These are phyloP conservation scores for Eurytoma adleriae DNA, from an alignment of 2,888 invertebrate species.

Conservation along the genomic window DNA sequence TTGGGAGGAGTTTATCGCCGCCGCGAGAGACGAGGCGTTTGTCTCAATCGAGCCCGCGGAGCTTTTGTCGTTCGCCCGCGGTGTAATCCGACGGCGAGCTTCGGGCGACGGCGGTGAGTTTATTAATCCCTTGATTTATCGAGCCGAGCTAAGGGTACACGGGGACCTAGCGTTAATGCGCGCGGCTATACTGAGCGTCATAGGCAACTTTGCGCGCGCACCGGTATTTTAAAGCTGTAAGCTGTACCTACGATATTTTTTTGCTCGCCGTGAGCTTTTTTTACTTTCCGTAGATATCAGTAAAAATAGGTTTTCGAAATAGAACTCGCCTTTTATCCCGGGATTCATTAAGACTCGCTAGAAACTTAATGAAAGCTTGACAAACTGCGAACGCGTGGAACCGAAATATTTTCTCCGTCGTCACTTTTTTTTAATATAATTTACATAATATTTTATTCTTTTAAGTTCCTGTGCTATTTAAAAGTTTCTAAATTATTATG, in stretches of 20 bases:
- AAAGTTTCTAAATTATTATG: no score
- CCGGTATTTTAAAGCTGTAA: background rate
- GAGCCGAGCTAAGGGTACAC: no score
- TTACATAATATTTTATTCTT: no score
- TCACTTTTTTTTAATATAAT: no score
- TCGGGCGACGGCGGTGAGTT: no score
- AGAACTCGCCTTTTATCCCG: constrained; percentile 17
- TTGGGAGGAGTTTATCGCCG: constrained; percentile 31
- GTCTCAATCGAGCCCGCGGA: constrained; percentile 9
- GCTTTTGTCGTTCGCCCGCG: background rate
- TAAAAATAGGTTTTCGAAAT: constrained; percentile 45
- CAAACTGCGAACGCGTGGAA: background rate
- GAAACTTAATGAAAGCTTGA: constrained; percentile 16
- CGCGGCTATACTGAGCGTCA: no score
- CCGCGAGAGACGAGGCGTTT: constrained; percentile 32
- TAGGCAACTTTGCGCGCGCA: no score
- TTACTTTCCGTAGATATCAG: background rate
- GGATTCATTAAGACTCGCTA: background rate
- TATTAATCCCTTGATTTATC: constrained; percentile 31
- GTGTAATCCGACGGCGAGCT: no score
- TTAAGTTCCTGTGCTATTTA: no score
- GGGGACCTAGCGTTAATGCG: no score
- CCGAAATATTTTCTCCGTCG: background rate
- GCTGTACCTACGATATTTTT: no score
- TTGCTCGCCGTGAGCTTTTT: background rate